phyloP scores from a whole-genome alignment of 2,797 vertebrate genomes.

The Morelia viridis region DNA sequence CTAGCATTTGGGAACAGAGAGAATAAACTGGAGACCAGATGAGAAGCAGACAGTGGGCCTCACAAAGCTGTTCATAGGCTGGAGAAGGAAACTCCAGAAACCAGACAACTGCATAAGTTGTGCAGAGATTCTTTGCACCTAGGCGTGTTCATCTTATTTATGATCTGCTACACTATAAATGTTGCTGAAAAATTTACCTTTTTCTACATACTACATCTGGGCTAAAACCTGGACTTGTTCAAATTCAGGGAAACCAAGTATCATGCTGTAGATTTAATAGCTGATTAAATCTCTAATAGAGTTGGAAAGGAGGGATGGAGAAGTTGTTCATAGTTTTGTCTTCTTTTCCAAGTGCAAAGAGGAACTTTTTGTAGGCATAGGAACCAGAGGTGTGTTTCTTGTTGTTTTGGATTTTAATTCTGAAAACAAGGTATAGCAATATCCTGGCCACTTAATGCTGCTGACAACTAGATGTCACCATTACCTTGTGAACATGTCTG shows the following conservation, averaged over 20 bases:
- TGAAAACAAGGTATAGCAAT: background rate
- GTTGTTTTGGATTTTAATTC: background rate
- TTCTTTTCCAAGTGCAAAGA: background rate
- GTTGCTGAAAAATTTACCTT: background rate
- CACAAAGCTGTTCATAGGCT: too few relatives aligned
- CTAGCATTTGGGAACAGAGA: too few relatives aligned
- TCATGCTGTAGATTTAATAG: background rate
- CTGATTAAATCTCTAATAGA: background rate
- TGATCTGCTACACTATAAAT: background rate
- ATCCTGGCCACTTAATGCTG: background rate
- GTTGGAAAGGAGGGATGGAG: background rate
- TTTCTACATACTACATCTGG: background rate
- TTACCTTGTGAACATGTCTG: background rate
- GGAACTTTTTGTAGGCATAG: background rate
- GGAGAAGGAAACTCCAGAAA: too few relatives aligned
- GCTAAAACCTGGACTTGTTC: background rate
- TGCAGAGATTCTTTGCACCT: background rate
- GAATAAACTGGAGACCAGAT: too few relatives aligned
- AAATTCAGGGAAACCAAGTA: background rate
- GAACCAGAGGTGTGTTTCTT: background rate
- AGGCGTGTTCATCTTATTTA: background rate
- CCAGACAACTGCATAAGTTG: background rate
- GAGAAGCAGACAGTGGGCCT: too few relatives aligned
- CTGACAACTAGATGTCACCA: background rate
- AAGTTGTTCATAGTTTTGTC: background rate